Base-by-base conservation (phyloP, 2,888 invertebrate genomes). In the Conistra vaccinii region DNA sequence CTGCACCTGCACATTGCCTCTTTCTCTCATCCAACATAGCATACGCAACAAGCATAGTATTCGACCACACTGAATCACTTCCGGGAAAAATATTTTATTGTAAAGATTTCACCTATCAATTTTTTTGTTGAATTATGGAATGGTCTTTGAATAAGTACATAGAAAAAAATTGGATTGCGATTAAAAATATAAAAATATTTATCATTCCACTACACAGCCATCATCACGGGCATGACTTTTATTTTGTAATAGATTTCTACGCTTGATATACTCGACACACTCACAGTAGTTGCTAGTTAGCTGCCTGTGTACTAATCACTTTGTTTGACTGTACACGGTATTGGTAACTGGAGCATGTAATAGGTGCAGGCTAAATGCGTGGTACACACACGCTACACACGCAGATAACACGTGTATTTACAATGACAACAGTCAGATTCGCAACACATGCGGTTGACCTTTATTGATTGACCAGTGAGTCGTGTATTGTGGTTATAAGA, bases 401-500 rank as follows among this genome's bases (percentile, higher is more conserved):
- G 2, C 63, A 17, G 17, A 20, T n/a, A 20, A 45, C 63, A 69
- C 17, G 32, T 60, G 23, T 39, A 29, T 61, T 45, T 73, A 35
- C 35, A 48, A 48, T 58, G 48, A 39, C 48, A 39, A 26, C 17
- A 7, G 2, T 29, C 26, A 7, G 17, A 57, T 12, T 7, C 35
- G 12, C n/a, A 35, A 45, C 45, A 29, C 12, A 35, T 48, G 73
- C 17, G 45, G 45, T 73, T 23, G 1, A 35, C 17, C 45, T 58
- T 73, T 58, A 73, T 48, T 73, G 74, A 73, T 73, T 73, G 35
- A 9, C 9, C 12, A 58, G 29, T 73, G 17, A 23, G 29, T 12
- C 57, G 26, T 57, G 17, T 17, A 73, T 26, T 45, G 17, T 14
- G 29, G 35, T 73, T 72, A 26, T 20, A 48, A 3, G 32, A 23